phyloP scores from a whole-genome alignment of 2,113 vertebrate genomes.

The Tor tambroides region DNA sequence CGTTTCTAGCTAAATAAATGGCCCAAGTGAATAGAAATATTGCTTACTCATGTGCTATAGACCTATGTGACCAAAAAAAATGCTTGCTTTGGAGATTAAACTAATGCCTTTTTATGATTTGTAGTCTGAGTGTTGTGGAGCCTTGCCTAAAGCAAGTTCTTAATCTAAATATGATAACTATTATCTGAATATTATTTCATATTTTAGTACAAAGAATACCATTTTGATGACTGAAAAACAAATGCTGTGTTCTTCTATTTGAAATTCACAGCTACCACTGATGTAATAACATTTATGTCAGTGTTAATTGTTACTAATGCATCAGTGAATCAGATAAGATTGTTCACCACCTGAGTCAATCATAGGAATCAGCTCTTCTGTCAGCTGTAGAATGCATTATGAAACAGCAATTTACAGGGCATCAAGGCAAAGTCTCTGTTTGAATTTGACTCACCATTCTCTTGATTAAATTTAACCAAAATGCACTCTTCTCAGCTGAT shows the following conservation, averaged over 20 bases:
- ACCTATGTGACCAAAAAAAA: slow-evolving; percentile 13
- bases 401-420: not conserved
- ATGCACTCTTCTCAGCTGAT: not conserved
- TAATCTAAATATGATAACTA: not conserved
- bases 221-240: not conserved
- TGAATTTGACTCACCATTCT: not conserved
- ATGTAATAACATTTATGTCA: not conserved
- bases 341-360: not conserved
- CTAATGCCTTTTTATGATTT: slow-evolving; percentile 23
- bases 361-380: not conserved
- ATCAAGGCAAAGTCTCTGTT: not conserved
- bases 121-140: not conserved
- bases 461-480: not conserved
- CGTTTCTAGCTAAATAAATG: not conserved
- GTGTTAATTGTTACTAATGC: slow-evolving; percentile 22
- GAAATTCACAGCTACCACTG: not conserved
- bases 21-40: not conserved
- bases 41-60: not conserved
- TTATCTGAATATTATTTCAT: too few relatives aligned
- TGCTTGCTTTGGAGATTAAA: slow-evolving; percentile 4
- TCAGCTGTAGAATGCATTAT: not conserved
- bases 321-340: slow-evolving; percentile 24
- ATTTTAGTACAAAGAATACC: not conserved
- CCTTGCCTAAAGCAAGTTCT: not conserved
- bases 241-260: not conserved